Conservation (phyloP, 2,888 invertebrate species). For the Encarsia formosa region DNA sequence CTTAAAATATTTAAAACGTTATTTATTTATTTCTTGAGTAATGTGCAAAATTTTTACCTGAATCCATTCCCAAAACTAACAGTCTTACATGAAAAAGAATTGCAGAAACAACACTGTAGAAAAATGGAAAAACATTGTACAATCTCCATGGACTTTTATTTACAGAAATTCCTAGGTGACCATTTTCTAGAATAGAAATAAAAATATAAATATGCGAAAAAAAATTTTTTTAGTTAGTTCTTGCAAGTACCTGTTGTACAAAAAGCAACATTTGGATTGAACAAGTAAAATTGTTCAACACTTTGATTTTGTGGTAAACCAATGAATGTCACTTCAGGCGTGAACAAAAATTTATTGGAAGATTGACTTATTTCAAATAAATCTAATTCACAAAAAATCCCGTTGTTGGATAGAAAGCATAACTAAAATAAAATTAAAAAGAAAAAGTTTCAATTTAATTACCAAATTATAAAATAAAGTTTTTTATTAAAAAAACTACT, state of each 20-base stretch:
- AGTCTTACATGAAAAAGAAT: slow-evolving; percentile 33
- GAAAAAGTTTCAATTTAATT: not conserved
- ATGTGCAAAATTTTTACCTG: slow-evolving; percentile 31
- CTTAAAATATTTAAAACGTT: slow-evolving; percentile 4
- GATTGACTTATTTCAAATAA: slow-evolving; percentile 7
- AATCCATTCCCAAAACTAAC: slow-evolving; percentile 37
- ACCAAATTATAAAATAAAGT: not conserved
- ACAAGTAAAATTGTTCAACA: slow-evolving; percentile 23
- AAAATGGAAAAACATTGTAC: slow-evolving; percentile 32
- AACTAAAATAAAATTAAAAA: slow-evolving; percentile 29
- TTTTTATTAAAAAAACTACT: not conserved
- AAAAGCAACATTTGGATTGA: slow-evolving; percentile 31
- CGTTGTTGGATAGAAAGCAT: slow-evolving; percentile 32
- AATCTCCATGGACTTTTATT: slow-evolving; percentile 33
- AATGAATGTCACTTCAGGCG: slow-evolving; percentile 27
- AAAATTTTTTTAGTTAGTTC: not conserved
- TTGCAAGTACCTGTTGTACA: slow-evolving; percentile 36
- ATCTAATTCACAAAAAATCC: slow-evolving; percentile 23
- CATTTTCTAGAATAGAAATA: slow-evolving; percentile 31
- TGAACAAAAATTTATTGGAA: slow-evolving; percentile 8
- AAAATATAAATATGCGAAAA: slow-evolving; percentile 1
- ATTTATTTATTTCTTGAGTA: not conserved
- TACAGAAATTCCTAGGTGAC: slow-evolving; percentile 38
- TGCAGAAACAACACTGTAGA: slow-evolving; percentile 33
- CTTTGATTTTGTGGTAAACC: slow-evolving; percentile 15